Evolutionary conservation across 1,140 invertebrate species (phyloP).

Genomic region (Achatina immaculata): DNA sequence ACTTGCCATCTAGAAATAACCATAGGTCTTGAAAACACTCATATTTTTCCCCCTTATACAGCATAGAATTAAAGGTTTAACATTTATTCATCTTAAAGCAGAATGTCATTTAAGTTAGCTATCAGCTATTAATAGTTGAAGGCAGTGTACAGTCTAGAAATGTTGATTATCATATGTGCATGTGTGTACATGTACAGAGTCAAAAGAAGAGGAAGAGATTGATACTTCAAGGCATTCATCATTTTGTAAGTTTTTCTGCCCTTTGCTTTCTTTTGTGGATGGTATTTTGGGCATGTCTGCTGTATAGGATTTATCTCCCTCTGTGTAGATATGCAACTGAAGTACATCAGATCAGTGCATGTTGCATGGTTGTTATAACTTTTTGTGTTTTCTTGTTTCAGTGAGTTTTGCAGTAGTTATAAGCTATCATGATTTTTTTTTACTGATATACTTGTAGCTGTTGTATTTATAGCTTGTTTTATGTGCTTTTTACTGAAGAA

Average conservation of each 20-base stretch:
- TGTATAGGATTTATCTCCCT: neutral
- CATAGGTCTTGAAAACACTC: no score
- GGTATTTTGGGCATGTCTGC: neutral
- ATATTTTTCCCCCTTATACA: no score
- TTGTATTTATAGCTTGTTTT: no score
- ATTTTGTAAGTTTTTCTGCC: neutral
- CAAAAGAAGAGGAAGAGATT: neutral
- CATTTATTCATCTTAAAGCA: no score
- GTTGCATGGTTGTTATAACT: neutral
- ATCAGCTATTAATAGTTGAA: no score
- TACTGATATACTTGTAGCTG: no score
- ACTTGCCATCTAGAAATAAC: no score
- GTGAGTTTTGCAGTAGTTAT: no score
- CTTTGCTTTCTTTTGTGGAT: neutral
- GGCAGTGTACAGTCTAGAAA: neutral
- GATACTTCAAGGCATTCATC: neutral
- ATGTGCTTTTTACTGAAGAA: no score
- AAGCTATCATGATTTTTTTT: no score
- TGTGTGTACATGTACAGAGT: conserved; percentile 6
- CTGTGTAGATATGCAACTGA: conserved; percentile 11
- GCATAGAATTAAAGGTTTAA: no score
- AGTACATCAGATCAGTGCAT: conserved; percentile 7
- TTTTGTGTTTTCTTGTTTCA: neutral
- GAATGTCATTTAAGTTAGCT: no score
- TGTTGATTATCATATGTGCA: neutral